Base-by-base conservation (phyloP, 2,113 vertebrate genomes). In the Alethe diademata region DNA sequence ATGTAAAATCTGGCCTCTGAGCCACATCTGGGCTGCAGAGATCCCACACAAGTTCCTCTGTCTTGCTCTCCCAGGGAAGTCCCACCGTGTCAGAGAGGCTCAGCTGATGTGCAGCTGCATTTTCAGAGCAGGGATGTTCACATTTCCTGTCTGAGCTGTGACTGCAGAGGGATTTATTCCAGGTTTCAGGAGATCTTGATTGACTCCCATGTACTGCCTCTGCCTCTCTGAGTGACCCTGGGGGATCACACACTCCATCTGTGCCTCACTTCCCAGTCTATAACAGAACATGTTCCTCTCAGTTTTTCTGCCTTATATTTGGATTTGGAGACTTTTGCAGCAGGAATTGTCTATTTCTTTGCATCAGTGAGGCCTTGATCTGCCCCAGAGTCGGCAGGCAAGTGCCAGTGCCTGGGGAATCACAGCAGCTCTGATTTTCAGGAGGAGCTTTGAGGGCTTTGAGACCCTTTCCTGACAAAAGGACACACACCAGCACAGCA, bases 241-340 rank as follows among this genome's bases (percentile, higher is more conserved):
- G 42, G 45, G 29, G 75, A 19, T 36, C 14, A 33, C 6, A 18
- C 22, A 3, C 10, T 74, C 50, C 58, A 23, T 35, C 58, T 36
- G 20, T 14, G 17, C 56, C 35, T 73, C 65, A 24, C 45, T 40
- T 66, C 24, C 64, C 36, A 12, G 6, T 10, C 53, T 53, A 5
- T 33, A 26, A 58, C 58, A 67, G 9, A 53, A 25, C 25, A 4
- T 0, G 0, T 3, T 75, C 12, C 16, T 64, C 20, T 47, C 42
- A 12, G 3, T 29, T 71, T 20, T 78, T 65, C 16, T 10, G 0
- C 7, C 6, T 33, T 19, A 2, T 29, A 6, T 71, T 78, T 73
- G 50, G 29, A 33, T 83, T n/a, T 45, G 28, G 54, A 42, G 19
- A 42, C 23, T 50, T 78, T 54, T 76, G 20, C 48, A 69, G 54